phyloP scores from a whole-genome alignment of 2,888 invertebrate species.

The Prosopocoilus inquinatus region DNA sequence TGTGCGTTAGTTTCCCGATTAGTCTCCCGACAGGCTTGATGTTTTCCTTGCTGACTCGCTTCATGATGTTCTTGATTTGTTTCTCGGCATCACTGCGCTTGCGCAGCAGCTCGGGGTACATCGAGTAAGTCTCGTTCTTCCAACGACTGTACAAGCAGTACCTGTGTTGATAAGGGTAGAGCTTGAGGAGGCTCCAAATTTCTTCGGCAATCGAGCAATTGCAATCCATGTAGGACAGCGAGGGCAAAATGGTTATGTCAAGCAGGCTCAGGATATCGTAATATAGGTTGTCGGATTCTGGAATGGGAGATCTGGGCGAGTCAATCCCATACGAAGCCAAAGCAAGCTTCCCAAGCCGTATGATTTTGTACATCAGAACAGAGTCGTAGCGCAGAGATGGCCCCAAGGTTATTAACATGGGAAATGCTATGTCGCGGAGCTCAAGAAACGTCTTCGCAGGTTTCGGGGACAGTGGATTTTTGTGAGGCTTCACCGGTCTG shows the following conservation, averaged over 20 bases:
- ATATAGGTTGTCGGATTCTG: slow-evolving; percentile 62
- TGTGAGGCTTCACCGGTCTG: slow-evolving; percentile 53
- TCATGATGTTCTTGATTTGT: slow-evolving; percentile 94
- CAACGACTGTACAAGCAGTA: slow-evolving; percentile 90
- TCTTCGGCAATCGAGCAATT: slow-evolving; percentile 97
- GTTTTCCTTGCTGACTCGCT: slow-evolving; percentile 96
- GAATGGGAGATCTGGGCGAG: slow-evolving; percentile 33
- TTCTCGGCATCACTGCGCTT: slow-evolving; percentile 86
- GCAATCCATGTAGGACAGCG: slow-evolving; percentile 86
- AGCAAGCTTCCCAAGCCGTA: slow-evolving; percentile 53
- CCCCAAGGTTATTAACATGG: slow-evolving; percentile 83
- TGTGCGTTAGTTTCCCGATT: slow-evolving; percentile 95
- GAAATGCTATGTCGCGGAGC: slow-evolving; percentile 73
- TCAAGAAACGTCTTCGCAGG: slow-evolving; percentile 70
- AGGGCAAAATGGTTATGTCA: slow-evolving; percentile 87
- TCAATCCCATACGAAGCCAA: slow-evolving; percentile 41
- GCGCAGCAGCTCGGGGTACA: slow-evolving; percentile 80
- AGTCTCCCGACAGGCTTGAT: slow-evolving; percentile 94
- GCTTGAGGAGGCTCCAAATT: slow-evolving; percentile 85
- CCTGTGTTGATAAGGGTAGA: slow-evolving; percentile 83
- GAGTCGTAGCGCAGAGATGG: slow-evolving; percentile 86
- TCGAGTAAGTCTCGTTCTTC: slow-evolving; percentile 86
- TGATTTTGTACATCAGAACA: slow-evolving; percentile 84
- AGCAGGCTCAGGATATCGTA: slow-evolving; percentile 82
- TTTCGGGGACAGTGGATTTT: slow-evolving; percentile 62